phyloP scores from a whole-genome alignment of 2,797 vertebrate species.

The Sphenodon punctatus region DNA sequence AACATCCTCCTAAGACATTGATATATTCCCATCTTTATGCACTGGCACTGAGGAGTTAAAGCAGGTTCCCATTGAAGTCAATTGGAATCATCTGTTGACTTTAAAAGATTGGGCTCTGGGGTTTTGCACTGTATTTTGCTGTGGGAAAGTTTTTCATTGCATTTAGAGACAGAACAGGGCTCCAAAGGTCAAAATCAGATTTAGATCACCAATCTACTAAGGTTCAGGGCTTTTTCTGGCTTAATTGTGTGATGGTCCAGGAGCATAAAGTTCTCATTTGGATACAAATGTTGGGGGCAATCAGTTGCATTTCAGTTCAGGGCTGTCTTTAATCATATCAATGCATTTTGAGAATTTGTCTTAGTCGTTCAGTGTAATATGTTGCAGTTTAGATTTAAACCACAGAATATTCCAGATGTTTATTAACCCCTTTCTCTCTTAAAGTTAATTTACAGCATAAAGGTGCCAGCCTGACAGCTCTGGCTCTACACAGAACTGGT shows the following conservation, averaged over 20 bases:
- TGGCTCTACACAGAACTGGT: not conserved
- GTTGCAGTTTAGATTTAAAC: not conserved
- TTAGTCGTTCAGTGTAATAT: constrained; percentile 7
- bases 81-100: too few relatives aligned
- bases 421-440: not conserved
- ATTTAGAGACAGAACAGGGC: not conserved
- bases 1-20: not conserved
- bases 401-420: not conserved
- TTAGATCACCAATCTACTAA: not conserved
- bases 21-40: constrained; percentile 5
- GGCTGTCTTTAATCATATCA: constrained; percentile 29
- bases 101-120: too few relatives aligned
- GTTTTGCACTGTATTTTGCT: not conserved
- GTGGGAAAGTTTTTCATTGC: not conserved
- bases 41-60: not conserved
- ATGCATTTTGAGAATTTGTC: not conserved
- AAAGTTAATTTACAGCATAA: not conserved
- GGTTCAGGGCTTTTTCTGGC: not conserved
- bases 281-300: too few relatives aligned
- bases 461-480: not conserved
- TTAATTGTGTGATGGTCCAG: too few relatives aligned
- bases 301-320: not conserved
- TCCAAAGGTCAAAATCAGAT: not conserved
- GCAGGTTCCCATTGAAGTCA: too few relatives aligned
- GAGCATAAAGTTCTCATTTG: too few relatives aligned